Conservation (phyloP, 2,797 vertebrate species). For the Spea hammondii region DNA sequence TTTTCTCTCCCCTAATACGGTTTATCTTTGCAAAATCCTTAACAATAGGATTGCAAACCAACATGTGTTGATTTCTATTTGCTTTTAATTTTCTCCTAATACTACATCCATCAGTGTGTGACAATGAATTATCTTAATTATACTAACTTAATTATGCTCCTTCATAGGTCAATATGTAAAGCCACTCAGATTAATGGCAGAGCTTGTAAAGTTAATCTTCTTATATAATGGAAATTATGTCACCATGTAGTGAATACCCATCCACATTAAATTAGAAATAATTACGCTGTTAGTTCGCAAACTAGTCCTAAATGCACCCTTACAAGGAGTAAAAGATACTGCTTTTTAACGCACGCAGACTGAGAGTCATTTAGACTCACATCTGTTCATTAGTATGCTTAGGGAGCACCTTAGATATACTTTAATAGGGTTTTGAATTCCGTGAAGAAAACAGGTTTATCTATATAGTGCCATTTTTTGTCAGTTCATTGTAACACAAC, state of each 20-base stretch:
- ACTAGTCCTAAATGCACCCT: background rate
- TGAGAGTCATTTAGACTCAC: too few species aligned
- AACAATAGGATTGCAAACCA: conserved; percentile 71
- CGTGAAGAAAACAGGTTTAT: too few species aligned
- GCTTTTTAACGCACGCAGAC: too few species aligned
- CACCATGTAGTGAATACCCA: conserved; percentile 67
- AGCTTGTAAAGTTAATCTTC: conserved; percentile 78
- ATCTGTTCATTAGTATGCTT: too few species aligned
- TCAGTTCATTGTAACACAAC: too few species aligned
- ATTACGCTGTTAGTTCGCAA: background rate
- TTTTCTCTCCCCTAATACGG: conserved; percentile 57
- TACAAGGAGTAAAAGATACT: too few species aligned
- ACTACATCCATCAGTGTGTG: conserved; percentile 76
- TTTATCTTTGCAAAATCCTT: conserved; percentile 62
- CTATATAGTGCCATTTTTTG: too few species aligned
- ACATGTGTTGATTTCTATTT: conserved; percentile 80
- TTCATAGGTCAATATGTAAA: conserved; percentile 80
- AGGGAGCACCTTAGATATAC: too few species aligned
- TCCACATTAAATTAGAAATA: conserved; percentile 52
- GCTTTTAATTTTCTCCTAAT: conserved; percentile 80
- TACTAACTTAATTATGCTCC: conserved; percentile 83
- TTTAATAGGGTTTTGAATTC: too few species aligned
- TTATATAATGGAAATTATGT: conserved; percentile 69
- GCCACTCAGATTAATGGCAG: conserved; percentile 78
- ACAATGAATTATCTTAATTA: conserved; percentile 90